Conservation (phyloP, 2,113 vertebrate genomes). For the Scatophagus argus region DNA sequence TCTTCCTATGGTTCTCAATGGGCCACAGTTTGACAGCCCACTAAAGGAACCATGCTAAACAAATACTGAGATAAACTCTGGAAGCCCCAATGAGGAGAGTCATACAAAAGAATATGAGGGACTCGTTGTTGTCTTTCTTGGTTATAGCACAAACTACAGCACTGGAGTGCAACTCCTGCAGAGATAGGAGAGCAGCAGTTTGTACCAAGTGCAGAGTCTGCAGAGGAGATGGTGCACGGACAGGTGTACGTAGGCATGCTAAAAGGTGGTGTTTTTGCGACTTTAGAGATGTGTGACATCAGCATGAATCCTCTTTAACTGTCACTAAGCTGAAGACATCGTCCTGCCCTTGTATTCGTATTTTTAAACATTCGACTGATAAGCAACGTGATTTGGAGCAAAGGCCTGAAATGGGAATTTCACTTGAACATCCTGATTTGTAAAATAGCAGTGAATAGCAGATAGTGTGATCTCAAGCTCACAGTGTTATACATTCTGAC, state of each 20-base stretch:
- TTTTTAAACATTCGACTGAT: background rate
- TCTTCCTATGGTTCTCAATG: too few relatives aligned
- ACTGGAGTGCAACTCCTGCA: background rate
- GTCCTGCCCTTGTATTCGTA: too few relatives aligned
- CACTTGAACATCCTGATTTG: background rate
- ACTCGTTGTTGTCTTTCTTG: background rate
- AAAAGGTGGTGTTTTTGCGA: background rate
- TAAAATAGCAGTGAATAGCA: background rate
- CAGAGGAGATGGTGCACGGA: too few relatives aligned
- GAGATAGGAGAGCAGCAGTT: background rate
- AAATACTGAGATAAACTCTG: too few relatives aligned
- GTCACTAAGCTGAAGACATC: background rate
- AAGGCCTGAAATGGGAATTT: background rate
- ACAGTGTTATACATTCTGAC: constrained; percentile 21
- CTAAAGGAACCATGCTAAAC: background rate
- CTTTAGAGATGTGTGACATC: background rate
- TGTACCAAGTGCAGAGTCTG: background rate
- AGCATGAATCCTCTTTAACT: background rate
- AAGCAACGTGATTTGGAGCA: background rate
- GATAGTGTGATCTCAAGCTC: background rate
- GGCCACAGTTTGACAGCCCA: background rate
- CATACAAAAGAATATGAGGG: too few relatives aligned
- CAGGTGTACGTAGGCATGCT: background rate
- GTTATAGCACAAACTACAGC: background rate
- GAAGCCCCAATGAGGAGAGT: too few relatives aligned